These are phyloP conservation scores for Astropecten irregularis DNA, from an alignment of 53 echinoderm and acorn worm species.

Conservation along the genomic window DNA sequence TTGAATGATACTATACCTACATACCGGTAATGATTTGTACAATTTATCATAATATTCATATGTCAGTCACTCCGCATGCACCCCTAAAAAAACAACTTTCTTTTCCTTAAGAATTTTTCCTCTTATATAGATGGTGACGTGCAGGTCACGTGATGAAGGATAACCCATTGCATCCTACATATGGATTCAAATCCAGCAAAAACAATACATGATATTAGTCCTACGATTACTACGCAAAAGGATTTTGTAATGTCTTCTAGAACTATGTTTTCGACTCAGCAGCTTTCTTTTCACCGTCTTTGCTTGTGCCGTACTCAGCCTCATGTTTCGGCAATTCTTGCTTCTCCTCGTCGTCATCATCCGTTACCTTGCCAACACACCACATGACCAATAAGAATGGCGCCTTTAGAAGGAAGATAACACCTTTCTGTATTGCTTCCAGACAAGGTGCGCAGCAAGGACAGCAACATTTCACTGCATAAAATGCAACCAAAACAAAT, in stretches of 20 bases:
- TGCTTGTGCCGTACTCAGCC: conserved; percentile 30
- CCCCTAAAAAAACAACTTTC: too few relatives aligned
- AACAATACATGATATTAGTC: too few relatives aligned
- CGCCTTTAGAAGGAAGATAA: conserved; percentile 44
- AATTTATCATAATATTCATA: too few relatives aligned
- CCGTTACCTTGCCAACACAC: conserved; percentile 32
- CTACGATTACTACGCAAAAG: too few relatives aligned
- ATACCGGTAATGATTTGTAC: too few relatives aligned
- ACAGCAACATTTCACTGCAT: conserved; percentile 55
- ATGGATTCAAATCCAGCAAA: too few relatives aligned
- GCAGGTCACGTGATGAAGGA: too few relatives aligned
- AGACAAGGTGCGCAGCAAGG: conserved; percentile 69
- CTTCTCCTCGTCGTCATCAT: conserved; percentile 29
- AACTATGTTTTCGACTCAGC: not conserved
- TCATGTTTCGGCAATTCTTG: conserved; percentile 33
- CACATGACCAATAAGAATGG: conserved; percentile 61
- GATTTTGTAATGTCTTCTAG: not conserved
- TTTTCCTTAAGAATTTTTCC: too few relatives aligned
- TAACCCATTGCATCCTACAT: too few relatives aligned
- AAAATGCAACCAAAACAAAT: not conserved
- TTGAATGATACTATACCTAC: too few relatives aligned
- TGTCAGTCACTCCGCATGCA: too few relatives aligned
- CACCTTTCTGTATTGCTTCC: conserved; percentile 20
- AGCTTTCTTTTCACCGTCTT: not conserved
- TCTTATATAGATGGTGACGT: too few relatives aligned